phyloP scores from a whole-genome alignment of 2,888 invertebrate species.

The Dorcus hopei region DNA sequence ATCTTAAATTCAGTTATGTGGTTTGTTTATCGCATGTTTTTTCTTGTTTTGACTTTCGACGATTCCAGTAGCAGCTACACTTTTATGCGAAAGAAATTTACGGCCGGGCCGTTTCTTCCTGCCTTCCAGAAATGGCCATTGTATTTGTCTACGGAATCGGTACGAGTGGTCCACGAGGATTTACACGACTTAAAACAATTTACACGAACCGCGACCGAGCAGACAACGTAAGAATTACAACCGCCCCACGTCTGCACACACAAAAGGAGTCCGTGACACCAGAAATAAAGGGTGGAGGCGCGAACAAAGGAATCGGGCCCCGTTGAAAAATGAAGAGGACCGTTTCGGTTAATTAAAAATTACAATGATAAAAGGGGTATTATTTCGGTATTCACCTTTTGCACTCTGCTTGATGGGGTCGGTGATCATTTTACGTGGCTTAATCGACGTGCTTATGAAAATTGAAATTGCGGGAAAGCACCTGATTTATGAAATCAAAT shows the following conservation, averaged over 20 bases:
- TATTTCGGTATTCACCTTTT: not conserved
- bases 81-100: too few species aligned
- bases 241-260: not conserved
- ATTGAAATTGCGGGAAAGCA: too few species aligned
- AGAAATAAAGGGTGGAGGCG: not conserved
- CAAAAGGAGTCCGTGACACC: not conserved
- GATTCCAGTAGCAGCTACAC: too few species aligned
- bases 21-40: too few species aligned
- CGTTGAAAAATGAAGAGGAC: not conserved
- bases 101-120: too few species aligned
- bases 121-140: not conserved
- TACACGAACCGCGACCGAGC: not conserved
- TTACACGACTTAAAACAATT: conserved; percentile 2
- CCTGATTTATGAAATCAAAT: too few species aligned
- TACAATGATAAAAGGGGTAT: not conserved
- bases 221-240: conserved; percentile 2
- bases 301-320: not conserved
- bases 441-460: too few species aligned
- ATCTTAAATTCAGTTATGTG: too few species aligned
- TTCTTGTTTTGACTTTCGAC: too few species aligned
- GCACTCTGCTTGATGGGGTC: too few species aligned
- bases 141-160: not conserved
- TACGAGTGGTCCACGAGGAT: not conserved
- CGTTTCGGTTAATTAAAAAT: not conserved
- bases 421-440: too few species aligned